These are phyloP conservation scores for Micromesistius poutassou DNA, from an alignment of 2,797 vertebrate species.

Conservation along the genomic window DNA sequence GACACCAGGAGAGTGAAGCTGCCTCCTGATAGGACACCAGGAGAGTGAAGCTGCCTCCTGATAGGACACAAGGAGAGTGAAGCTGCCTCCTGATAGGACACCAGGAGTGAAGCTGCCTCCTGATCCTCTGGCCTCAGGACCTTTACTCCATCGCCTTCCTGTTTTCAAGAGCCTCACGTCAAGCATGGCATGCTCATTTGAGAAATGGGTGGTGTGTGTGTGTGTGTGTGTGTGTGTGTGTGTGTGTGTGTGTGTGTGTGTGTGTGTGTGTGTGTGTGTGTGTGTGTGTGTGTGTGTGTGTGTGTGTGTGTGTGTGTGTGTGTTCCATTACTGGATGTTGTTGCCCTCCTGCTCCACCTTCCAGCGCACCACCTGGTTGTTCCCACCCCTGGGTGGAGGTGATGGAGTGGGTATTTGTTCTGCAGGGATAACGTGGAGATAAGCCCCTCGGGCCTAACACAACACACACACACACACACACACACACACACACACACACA, in stretches of 20 bases:
- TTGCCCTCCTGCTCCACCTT: too few relatives aligned
- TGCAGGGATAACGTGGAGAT: background rate
- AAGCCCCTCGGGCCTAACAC: too few relatives aligned
- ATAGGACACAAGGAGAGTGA: conserved; percentile 32
- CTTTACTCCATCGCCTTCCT: conserved; percentile 43
- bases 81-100: conserved; percentile 55
- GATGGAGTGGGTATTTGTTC: background rate
- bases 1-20: too few relatives aligned
- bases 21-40: too few relatives aligned
- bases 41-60: too few relatives aligned
- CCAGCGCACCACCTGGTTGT: too few relatives aligned
- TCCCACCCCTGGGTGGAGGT: background rate
- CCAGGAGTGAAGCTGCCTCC: conserved; percentile 33
- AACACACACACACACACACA: conserved; percentile 4
- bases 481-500: conserved; percentile 5
- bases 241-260: too few relatives aligned
- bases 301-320: too few relatives aligned
- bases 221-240: too few relatives aligned
- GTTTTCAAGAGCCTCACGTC: conserved; percentile 44
- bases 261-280: too few relatives aligned
- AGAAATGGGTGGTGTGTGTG: background rate
- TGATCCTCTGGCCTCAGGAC: conserved; percentile 18
- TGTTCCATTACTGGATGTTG: too few relatives aligned
- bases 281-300: too few relatives aligned
- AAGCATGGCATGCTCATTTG: background rate